phyloP scores from a whole-genome alignment of 2,888 invertebrate species.

The Ophonus ardosiacus region DNA sequence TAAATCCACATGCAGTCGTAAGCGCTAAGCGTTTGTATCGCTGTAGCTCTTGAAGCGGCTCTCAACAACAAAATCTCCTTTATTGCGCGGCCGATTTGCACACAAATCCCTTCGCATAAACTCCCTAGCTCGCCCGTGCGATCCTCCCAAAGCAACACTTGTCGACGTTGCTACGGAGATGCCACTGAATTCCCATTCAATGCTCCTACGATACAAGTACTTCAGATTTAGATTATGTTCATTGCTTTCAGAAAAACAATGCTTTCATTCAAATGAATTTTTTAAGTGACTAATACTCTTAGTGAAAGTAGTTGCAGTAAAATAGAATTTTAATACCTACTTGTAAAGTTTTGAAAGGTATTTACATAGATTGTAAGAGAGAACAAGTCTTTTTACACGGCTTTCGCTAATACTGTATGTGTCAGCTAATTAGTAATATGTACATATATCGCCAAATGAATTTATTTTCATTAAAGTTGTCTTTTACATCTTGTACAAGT shows the following conservation, averaged over 20 bases:
- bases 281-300: slow-evolving; percentile 26
- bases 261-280: slow-evolving; percentile 41
- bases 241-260: slow-evolving; percentile 22
- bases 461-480: too few species aligned
- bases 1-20: slow-evolving; percentile 72
- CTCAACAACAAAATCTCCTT: slow-evolving; percentile 77
- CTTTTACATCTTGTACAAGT: too few species aligned
- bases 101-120: slow-evolving; percentile 68
- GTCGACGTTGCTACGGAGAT: slow-evolving; percentile 46
- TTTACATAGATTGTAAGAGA: too few species aligned
- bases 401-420: too few species aligned
- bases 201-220: background rate
- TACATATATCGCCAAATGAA: too few species aligned
- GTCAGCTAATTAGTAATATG: too few species aligned
- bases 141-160: slow-evolving; percentile 46
- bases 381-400: too few species aligned
- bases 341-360: background rate
- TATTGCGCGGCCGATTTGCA: slow-evolving; percentile 71
- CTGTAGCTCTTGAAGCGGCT: slow-evolving; percentile 73
- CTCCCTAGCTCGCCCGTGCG: background rate
- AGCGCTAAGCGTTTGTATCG: slow-evolving; percentile 55
- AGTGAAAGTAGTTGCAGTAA: slow-evolving; percentile 17
- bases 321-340: background rate
- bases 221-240: slow-evolving; percentile 22
- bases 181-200: background rate